Evolutionary conservation across 2,888 invertebrate species (phyloP), one percentile per base, ranked within the genome.

Genomic region (Spatulosminthurus flaviceps): DNA sequence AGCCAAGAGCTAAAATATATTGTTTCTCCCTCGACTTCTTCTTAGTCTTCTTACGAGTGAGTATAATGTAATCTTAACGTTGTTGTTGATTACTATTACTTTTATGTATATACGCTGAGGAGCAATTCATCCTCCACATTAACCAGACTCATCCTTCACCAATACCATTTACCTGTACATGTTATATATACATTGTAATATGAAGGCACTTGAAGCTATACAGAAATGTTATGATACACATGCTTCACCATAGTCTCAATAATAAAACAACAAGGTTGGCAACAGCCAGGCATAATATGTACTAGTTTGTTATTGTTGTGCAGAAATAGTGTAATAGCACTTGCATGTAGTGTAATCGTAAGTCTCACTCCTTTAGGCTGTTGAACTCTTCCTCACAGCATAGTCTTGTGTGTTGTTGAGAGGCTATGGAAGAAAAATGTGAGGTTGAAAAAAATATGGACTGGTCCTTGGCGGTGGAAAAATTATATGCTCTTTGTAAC

Each of bases 321-420:
- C 76, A 76, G 76, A 76, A 76, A 74, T 74, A 74, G 74, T 60
- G 74, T n/a, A 51, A 43, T 41, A 76, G 43, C 28, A 60, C 34
- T 34, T 4, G 9, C 34, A 34, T 4, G 34, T 7, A 34, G 34
- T 64, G 41, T 43, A 43, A n/a, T 7, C 21, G 13, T 22, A 42
- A 16, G 28, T n/a, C n/a, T n/a, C n/a, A 76, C 43, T 76, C 76
- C 76, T 76, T 21, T 76, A 76, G 76, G 76, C 67, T 76, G 76
- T 76, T 76, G 76, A 76, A 76, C 76, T 76, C 76, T 67, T 51
- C 28, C 43, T 41, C 70, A 11, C 22, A 64, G 64, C 64, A 2
- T 64, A 64, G 4, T 9, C 1, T 64, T 24, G 16, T 13, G n/a
- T 61, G 24, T 22, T 64, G 24, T 22, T 19, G 11, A 64, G 4